phyloP scores from a whole-genome alignment of 2,113 vertebrate genomes.

The Chionodraco myersi region DNA sequence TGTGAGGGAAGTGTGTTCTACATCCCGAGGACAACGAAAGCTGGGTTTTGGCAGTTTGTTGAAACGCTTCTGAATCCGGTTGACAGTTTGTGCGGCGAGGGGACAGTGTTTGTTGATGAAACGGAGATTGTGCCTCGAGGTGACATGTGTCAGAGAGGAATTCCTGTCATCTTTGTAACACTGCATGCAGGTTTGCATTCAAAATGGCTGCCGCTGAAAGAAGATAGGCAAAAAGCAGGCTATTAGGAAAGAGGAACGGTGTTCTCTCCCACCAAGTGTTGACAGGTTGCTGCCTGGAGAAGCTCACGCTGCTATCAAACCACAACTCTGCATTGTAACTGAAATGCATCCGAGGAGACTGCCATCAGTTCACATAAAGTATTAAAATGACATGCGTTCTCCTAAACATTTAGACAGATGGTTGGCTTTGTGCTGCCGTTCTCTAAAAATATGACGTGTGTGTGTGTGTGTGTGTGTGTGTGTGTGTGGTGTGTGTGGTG shows the following conservation, averaged over 20 bases:
- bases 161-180: constrained; percentile 32
- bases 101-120: constrained; percentile 36
- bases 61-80: constrained; percentile 43
- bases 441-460: neutral
- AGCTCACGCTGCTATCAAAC: neutral
- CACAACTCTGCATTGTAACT: neutral
- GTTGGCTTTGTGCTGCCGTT: neutral
- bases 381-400: neutral
- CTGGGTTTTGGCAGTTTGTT: constrained; percentile 50
- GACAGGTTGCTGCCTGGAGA: neutral
- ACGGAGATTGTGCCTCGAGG: constrained; percentile 31
- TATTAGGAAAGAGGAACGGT: neutral
- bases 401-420: constrained; percentile 1
- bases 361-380: neutral
- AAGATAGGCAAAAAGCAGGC: neutral
- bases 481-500: no score
- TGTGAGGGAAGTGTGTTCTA: constrained; percentile 43
- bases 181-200: constrained; percentile 15
- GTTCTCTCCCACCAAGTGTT: neutral
- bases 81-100: constrained; percentile 56
- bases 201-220: constrained; percentile 33
- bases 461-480: constrained; percentile 6
- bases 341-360: neutral
- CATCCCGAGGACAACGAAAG: constrained; percentile 43
- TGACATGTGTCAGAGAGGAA: constrained; percentile 44